Evolutionary conservation across 2,888 invertebrate species (phyloP), one percentile per base, ranked within the genome.

Genomic region (Sycophila texana): DNA sequence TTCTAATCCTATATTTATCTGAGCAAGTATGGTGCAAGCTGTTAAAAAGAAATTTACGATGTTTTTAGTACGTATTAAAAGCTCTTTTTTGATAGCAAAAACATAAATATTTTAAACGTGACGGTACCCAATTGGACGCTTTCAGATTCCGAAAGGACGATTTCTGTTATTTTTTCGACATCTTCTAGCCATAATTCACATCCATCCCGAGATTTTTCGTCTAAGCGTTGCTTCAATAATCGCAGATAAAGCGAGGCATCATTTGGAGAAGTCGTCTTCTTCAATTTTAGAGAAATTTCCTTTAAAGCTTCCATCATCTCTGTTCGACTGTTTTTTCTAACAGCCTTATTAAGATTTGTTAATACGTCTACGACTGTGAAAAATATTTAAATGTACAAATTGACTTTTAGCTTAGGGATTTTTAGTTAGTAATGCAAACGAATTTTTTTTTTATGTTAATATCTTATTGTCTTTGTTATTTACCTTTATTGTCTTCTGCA

Each of bases 161-260:
- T 75, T 77, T 91, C 88, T 47, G 92, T 88, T 74, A 92, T 89
- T 53, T 91, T 89, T 76, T 92, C 89, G 74, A 93, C 91, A 84
- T 94, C 94, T 80, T 93, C 93, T 68, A 92, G 89, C 93, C 93
- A 94, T 7, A 94, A 89, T 81, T 92, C 93, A 81, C 92, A 91
- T 20, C 92, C 92, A 83, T 93, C 92, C 1, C 83, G 72, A 78
- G 86, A 84, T 81, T 92, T 92, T 26, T 91, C 91, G n/a, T 90
- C 84, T 30, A 92, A 87, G 67, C 91, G 90, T 83, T 91, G 92
- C 84, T 92, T 92, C 57, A 93, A 89, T 83, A 92, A 91, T 75
- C 92, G 91, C 84, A 93, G 87, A 84, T 93, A 93, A 10, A 93
- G 89, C 68, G 92, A 89, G 26, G 91, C 90, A 86, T 93, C 92